Evolutionary conservation across 2,797 vertebrate species (phyloP).

Genomic region (Amniataba percoides): DNA sequence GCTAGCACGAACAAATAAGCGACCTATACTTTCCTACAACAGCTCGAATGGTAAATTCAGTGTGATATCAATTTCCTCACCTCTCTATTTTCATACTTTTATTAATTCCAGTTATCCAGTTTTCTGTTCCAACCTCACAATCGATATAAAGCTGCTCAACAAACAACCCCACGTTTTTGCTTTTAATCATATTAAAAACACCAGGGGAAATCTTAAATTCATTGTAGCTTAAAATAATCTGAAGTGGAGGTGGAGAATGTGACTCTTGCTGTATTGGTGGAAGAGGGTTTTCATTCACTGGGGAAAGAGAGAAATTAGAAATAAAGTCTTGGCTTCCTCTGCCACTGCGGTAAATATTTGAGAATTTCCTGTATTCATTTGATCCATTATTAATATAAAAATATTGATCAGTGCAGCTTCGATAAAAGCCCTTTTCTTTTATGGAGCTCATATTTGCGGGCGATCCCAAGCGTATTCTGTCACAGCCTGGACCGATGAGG

Average conservation of each 20-base stretch:
- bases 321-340: neutral
- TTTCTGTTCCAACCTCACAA: neutral
- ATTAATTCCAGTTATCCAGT: neutral
- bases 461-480: neutral
- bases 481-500: neutral
- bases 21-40: neutral
- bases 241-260: neutral
- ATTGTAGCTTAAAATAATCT: neutral
- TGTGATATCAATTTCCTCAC: no score
- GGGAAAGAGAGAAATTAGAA: neutral
- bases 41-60: neutral
- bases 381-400: conserved; percentile 10
- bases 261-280: neutral
- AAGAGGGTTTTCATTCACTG: neutral
- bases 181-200: neutral
- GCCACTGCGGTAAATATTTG: neutral
- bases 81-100: neutral
- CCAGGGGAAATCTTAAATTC: no score
- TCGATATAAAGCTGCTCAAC: neutral
- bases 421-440: neutral
- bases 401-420: conserved; percentile 15
- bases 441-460: neutral
- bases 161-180: neutral
- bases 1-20: neutral
- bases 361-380: neutral